Evolutionary conservation across 2,113 vertebrate genomes (phyloP).

Genomic region (Poeciliopsis prolifica): DNA sequence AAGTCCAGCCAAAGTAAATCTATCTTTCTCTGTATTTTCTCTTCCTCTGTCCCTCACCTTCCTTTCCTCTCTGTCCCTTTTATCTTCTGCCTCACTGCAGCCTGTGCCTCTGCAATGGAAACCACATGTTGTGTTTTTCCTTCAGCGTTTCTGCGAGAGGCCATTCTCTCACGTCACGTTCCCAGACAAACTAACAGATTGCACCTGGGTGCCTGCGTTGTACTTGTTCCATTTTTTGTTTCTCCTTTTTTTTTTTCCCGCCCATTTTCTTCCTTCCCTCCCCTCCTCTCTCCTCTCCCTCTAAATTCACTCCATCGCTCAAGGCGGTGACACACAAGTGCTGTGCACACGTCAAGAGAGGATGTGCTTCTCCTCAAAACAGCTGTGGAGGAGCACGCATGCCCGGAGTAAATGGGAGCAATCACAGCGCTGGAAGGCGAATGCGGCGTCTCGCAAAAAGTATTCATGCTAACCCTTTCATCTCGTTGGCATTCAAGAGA

Average conservation of each 20-base stretch:
- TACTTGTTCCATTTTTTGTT: not conserved
- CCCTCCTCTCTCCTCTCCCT: constrained; percentile 22
- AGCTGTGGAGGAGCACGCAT: constrained; percentile 52
- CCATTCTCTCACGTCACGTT: constrained; percentile 21
- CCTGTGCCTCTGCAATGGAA: constrained; percentile 36
- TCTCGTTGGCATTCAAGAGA: too few relatives aligned
- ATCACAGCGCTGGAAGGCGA: not conserved
- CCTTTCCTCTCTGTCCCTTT: constrained; percentile 35
- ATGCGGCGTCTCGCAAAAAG: not conserved
- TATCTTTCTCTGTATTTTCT: constrained; percentile 18
- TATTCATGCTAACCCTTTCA: not conserved
- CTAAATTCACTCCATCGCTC: constrained; percentile 25
- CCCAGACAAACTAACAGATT: constrained; percentile 25
- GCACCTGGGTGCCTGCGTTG: constrained; percentile 38
- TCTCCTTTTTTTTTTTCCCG: not conserved
- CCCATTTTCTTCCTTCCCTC: not conserved
- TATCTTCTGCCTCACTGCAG: constrained; percentile 15
- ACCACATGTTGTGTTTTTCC: constrained; percentile 51
- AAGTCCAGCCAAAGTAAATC: constrained; percentile 37
- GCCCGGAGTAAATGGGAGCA: constrained; percentile 34
- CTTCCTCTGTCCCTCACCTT: constrained; percentile 23
- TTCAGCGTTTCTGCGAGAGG: constrained; percentile 21
- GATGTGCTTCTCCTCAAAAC: constrained; percentile 46
- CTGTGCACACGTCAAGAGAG: constrained; percentile 48
- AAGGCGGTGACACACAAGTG: constrained; percentile 55